phyloP scores from a whole-genome alignment of 2,113 vertebrate species.

The Bolborhynchus lineola region DNA sequence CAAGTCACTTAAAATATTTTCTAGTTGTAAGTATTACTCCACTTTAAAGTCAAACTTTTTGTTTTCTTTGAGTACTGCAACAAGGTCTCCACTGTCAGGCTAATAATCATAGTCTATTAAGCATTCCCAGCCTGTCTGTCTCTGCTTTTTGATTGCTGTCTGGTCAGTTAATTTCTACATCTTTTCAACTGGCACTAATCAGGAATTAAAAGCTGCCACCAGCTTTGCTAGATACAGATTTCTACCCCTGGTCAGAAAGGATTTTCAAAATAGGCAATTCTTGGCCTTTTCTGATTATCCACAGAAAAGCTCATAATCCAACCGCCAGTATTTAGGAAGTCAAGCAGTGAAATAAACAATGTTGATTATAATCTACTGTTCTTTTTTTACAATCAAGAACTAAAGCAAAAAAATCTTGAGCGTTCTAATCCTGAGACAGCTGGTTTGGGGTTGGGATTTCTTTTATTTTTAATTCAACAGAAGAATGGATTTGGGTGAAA shows the following conservation, averaged over 20 bases:
- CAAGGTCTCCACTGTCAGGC: background rate
- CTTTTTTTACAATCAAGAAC: conserved; percentile 58
- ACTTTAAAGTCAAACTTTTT: background rate
- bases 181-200: conserved; percentile 81
- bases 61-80: background rate
- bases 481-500: background rate
- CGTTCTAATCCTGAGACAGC: conserved; percentile 71
- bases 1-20: background rate
- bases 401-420: background rate
- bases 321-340: conserved; percentile 82
- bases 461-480: background rate
- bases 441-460: conserved; percentile 57
- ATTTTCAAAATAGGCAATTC: conserved; percentile 88
- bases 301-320: conserved; percentile 87
- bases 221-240: conserved; percentile 70
- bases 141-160: conserved; percentile 77
- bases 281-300: conserved; percentile 84
- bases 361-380: conserved; percentile 85
- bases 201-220: conserved; percentile 83
- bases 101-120: background rate
- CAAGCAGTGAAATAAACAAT: conserved; percentile 88
- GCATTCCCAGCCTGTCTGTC: background rate
- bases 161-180: conserved; percentile 81
- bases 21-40: background rate
- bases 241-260: conserved; percentile 68